A percentile compares a stretch with the other conserved stretches of the same genome.
These are phyloP conservation scores for Notothenia rossii DNA, from an alignment of 2,113 vertebrate species.

Conservation along the genomic window DNA sequence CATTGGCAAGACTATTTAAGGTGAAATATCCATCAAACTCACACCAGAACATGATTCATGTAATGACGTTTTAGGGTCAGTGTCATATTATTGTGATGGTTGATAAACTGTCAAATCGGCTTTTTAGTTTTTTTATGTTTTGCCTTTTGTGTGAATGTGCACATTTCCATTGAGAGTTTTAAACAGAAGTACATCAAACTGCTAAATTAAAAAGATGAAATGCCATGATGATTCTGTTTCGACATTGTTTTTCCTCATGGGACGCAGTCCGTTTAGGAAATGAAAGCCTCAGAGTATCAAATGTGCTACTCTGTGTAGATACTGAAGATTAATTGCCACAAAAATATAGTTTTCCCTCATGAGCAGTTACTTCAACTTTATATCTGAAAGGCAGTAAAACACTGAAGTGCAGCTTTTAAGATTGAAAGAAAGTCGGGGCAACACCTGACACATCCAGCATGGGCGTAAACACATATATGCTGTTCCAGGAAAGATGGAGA, in stretches of 20 bases:
- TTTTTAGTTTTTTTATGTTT: neutral
- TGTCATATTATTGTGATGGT: neutral
- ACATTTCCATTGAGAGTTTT: neutral
- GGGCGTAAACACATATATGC: constrained; percentile 19
- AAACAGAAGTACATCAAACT: constrained; percentile 15
- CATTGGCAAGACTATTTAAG: constrained; percentile 61
- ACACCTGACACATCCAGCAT: constrained; percentile 14
- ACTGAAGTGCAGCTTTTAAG: neutral
- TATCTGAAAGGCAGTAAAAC: constrained; percentile 3
- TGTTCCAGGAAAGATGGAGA: constrained; percentile 20
- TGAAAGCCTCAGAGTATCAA: constrained; percentile 3
- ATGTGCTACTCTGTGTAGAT: constrained; percentile 19
- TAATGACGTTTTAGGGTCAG: constrained; percentile 36
- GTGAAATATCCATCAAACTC: constrained; percentile 60
- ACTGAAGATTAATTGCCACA: constrained; percentile 18
- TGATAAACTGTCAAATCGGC: constrained; percentile 24
- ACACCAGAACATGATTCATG: constrained; percentile 18
- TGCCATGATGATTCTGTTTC: constrained; percentile 28
- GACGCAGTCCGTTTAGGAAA: constrained; percentile 17
- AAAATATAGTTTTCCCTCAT: constrained; percentile 16
- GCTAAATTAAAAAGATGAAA: constrained; percentile 6
- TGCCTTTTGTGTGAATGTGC: neutral
- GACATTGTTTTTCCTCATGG: constrained; percentile 1
- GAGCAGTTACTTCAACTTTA: neutral
- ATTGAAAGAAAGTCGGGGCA: constrained; percentile 2